Base-by-base conservation (phyloP, 2,888 invertebrate species). In the Keiferia lycopersicella region DNA sequence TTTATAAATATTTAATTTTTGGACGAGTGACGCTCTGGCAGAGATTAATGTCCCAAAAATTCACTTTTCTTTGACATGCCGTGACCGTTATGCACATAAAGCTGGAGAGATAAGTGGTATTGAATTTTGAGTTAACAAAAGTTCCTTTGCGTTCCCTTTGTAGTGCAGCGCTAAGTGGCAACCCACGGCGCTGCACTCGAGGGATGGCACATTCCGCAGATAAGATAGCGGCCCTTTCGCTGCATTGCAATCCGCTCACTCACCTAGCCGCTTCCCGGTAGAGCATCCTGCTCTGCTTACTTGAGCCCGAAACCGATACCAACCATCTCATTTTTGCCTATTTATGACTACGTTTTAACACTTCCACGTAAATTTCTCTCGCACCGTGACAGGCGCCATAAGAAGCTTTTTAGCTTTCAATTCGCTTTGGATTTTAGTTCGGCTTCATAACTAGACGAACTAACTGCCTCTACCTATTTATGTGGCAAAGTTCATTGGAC, bases 161-260 rank as follows among this genome's bases (percentile, higher is more conserved):
- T 83, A 78, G 78, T 77, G 69, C 73, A 72, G 80, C 86, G 83
- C 80, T 88, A 88, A 88, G 88, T 88, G 87, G 84, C 79, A 75
- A 75, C 83, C 83, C 81, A 82, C 78, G 71, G 80, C 68, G 78
- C 58, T 51, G 76, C 75, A 72, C 73, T 74, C 76, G 76, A 81
- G 59, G 59, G 82, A 82, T 85, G 82, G 82, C 84, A 83, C 89
- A 91, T 91, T 91, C 90, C 80, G 73, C 60, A 88, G 88, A 89
- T 88, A 88, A 89, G 88, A 87, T 87, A 87, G 69, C 70, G 66
- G 67, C 69, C 67, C 69, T 74, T 73, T 71, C 64, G 66, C 68
- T 74, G 80, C 88, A 89, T 56, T 84, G 83, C 88, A 81, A 85
- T 83, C 78, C 75, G 80, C 77, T 80, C 78, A 84, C 80, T 89